Conservation (phyloP, 1,140 invertebrate species). For the Arctopsyche grandis region DNA sequence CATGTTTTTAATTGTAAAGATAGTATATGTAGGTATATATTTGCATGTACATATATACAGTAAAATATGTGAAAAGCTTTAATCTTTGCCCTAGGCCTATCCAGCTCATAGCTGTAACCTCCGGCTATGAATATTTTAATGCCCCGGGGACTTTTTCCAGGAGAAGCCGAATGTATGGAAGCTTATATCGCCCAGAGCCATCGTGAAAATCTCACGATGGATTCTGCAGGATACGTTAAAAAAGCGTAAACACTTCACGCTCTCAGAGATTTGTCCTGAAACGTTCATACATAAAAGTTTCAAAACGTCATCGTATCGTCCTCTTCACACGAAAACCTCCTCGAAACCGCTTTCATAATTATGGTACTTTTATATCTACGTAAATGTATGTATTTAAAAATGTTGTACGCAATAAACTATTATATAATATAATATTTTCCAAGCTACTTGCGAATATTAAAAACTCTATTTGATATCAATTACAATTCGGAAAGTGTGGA, state of each 20-base stretch:
- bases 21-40: too few species aligned
- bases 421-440: too few species aligned
- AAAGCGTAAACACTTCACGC: slow-evolving; percentile 36
- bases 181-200: slow-evolving; percentile 8
- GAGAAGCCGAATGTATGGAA: slow-evolving; percentile 37
- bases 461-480: too few species aligned
- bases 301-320: not conserved
- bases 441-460: too few species aligned
- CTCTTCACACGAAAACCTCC: not conserved
- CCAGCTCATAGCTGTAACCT: slow-evolving; percentile 38
- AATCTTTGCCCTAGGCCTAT: slow-evolving; percentile 39
- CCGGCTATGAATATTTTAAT: slow-evolving; percentile 48
- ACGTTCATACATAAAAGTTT: slow-evolving; percentile 8
- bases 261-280: slow-evolving; percentile 37
- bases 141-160: slow-evolving; percentile 36
- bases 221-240: slow-evolving; percentile 34
- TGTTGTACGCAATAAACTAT: too few species aligned
- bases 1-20: too few species aligned
- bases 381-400: not conserved
- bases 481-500: not conserved
- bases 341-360: too few species aligned
- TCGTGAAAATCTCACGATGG: slow-evolving; percentile 33
- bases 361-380: not conserved
- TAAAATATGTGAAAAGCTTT: slow-evolving; percentile 27
- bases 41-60: too few species aligned